Percentiles rank a stretch among this genome's conserved stretches.
Evolutionary conservation across 2,888 invertebrate species (phyloP).

Genomic region (Ochropleura leucogaster): DNA sequence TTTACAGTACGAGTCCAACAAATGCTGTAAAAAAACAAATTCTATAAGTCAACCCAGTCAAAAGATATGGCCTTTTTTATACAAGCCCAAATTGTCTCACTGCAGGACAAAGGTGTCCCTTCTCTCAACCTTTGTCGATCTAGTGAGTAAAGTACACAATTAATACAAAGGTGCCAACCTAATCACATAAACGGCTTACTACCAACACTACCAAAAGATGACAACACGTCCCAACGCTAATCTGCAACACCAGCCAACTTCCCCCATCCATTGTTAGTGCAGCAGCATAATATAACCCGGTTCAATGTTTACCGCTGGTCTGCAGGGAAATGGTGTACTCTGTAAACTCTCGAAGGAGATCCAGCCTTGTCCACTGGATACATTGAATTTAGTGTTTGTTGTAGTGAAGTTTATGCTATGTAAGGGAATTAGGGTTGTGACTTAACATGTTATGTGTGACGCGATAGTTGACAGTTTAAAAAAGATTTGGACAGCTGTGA

Average conservation of each 20-base stretch:
- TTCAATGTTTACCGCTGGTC: constrained; percentile 48
- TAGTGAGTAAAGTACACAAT: too few species aligned
- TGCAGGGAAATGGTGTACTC: constrained; percentile 44
- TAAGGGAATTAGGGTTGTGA: constrained; percentile 34
- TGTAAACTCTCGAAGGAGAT: constrained; percentile 46
- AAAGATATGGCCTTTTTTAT: too few species aligned
- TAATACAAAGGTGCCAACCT: too few species aligned
- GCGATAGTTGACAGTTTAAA: background rate
- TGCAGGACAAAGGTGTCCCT: too few species aligned
- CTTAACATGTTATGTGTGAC: constrained; percentile 5
- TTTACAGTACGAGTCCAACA: too few species aligned
- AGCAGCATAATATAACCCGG: constrained; percentile 44
- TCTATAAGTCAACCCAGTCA: too few species aligned
- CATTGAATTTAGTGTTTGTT: constrained; percentile 67
- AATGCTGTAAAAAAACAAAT: too few species aligned
- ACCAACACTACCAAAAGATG: constrained; percentile 3
- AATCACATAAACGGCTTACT: background rate
- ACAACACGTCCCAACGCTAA: constrained; percentile 16
- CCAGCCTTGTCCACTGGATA: constrained; percentile 51
- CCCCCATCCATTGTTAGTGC: constrained; percentile 25
- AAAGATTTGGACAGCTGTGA: background rate
- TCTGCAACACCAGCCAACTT: constrained; percentile 28
- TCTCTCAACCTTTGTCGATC: too few species aligned
- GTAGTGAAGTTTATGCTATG: constrained; percentile 55
- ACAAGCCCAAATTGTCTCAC: too few species aligned